Evolutionary conservation across 2,113 vertebrate species (phyloP), one percentile per base, ranked within the genome.

Genomic region (Falco punctatus): DNA sequence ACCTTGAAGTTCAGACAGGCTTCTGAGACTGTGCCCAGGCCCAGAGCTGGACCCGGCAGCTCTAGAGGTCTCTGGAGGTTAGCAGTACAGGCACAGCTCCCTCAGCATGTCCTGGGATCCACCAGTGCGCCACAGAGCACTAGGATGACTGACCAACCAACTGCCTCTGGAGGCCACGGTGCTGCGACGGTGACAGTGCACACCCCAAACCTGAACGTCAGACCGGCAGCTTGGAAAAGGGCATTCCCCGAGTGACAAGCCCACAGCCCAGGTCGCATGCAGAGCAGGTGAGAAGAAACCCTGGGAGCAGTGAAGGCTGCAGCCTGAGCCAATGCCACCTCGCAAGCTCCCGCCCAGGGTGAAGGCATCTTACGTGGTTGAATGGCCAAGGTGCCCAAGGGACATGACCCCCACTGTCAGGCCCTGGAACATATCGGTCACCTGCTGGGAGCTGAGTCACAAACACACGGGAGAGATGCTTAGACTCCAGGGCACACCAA

Each of bases 351-450:
- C 32, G 15, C 84, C 86, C 87, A 70, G 77, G 82, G 48, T 5
- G 59, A 79, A 70, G 73, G 86, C 90, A 86, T 94, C 95, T 97
- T 97, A 96, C 95, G 92, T 96, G 90, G 91, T 93, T 27, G 95
- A 94, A 26, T 90, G 92, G 95, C 92, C 88, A 70, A 94, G 86
- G 73, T 86, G 95, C 72, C 95, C 94, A 16, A 96, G 84, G 92
- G 96, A 96, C 84, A 95, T 24, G 90, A 94, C 92, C 61, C 94
- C 92, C 79, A 65, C 81, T 78, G 93, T 66, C 94, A 97, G 91
- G 81, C 91, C 92, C 83, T 94, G 96, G 90, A 96, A 93, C 57
- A 96, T 86, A 61, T 78, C 94, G 73, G 81, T 85, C 67, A 94
- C 88, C 91, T 93, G 93, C 90, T 91, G 84, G 90, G 97, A 93